phyloP scores from a whole-genome alignment of 1,140 invertebrate species.

The Rhynchophorus ferrugineus region DNA sequence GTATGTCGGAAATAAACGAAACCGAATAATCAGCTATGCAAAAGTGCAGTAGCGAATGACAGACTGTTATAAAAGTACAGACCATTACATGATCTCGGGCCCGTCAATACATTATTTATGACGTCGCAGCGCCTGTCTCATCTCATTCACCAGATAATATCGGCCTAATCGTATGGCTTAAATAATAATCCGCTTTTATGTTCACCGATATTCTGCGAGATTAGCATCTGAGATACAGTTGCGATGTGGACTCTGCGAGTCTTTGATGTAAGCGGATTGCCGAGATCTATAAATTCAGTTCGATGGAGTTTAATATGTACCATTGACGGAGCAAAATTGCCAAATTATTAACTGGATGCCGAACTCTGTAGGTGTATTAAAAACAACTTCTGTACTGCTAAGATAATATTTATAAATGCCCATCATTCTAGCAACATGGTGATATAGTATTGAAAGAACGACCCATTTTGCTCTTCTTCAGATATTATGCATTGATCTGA shows the following conservation, averaged over 20 bases:
- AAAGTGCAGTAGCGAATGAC: not conserved
- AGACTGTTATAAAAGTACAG: not conserved
- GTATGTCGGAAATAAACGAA: no score
- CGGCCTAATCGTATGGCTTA: not conserved
- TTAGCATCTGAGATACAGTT: not conserved
- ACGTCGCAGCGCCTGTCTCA: not conserved
- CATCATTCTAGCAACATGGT: no score
- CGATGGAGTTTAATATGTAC: not conserved
- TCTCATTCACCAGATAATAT: not conserved
- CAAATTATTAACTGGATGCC: no score
- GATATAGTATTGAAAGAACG: no score
- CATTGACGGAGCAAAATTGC: not conserved
- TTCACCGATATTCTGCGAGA: not conserved
- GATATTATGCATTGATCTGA: no score
- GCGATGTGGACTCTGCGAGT: not conserved
- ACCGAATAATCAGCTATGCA: no score
- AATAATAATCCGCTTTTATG: not conserved
- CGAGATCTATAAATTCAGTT: not conserved
- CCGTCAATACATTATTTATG: not conserved
- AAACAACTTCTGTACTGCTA: no score
- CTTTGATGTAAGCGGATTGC: not conserved
- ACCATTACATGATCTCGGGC: not conserved
- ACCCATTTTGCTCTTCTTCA: no score
- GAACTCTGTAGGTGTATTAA: no score
- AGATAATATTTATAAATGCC: no score